Conservation (phyloP, 1,140 invertebrate species). For the Coptotermes formosanus region DNA sequence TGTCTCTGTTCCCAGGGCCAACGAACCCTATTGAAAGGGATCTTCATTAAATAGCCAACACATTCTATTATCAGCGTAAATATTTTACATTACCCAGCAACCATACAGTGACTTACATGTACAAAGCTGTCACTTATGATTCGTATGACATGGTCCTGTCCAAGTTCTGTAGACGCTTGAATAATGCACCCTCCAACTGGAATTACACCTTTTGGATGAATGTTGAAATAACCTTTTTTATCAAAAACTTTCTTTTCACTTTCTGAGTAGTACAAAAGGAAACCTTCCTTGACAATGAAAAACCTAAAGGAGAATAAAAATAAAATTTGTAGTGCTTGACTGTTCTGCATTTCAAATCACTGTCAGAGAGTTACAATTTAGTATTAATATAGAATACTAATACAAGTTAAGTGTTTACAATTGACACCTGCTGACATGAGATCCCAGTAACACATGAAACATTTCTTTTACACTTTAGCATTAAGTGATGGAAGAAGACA, state of each 20-base stretch:
- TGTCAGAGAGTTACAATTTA: too few species aligned
- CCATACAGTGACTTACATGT: slow-evolving; percentile 30
- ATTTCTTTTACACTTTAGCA: too few species aligned
- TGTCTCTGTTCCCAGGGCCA: slow-evolving; percentile 30
- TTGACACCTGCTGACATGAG: too few species aligned
- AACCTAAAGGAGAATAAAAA: slow-evolving; percentile 29
- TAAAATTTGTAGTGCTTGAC: too few species aligned
- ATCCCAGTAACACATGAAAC: too few species aligned
- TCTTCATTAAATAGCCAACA: background rate
- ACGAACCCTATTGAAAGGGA: slow-evolving; percentile 18
- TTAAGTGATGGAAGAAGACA: too few species aligned
- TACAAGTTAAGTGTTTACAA: too few species aligned
- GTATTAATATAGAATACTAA: too few species aligned
- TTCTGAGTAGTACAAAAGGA: slow-evolving; percentile 35
- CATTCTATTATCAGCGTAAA: background rate
- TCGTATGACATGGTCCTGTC: slow-evolving; percentile 32
- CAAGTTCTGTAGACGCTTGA: slow-evolving; percentile 27
- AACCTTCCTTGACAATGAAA: slow-evolving; percentile 36
- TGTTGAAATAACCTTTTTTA: slow-evolving; percentile 35
- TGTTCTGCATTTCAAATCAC: too few species aligned
- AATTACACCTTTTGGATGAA: slow-evolving; percentile 35
- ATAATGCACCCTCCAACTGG: slow-evolving; percentile 34
- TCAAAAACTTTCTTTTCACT: slow-evolving; percentile 33
- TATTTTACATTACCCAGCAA: background rate
- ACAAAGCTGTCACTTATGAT: slow-evolving; percentile 34